phyloP scores from a whole-genome alignment of 2,113 vertebrate genomes.

The Passer domesticus region DNA sequence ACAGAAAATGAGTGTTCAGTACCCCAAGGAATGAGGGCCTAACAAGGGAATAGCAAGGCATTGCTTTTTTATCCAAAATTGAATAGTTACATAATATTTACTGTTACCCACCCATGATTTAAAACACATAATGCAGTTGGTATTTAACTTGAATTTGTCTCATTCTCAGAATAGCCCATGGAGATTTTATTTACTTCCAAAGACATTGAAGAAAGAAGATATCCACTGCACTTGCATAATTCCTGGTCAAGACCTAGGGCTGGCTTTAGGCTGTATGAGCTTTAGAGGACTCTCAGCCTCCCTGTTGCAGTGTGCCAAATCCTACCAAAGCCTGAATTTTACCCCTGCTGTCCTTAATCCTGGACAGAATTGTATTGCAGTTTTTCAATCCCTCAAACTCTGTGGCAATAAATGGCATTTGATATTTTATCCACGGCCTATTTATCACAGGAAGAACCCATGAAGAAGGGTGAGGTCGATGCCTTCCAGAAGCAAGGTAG shows the following conservation, averaged over 20 bases:
- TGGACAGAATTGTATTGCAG: not conserved
- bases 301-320: not conserved
- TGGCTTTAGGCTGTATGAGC: not conserved
- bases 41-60: slow-evolving; percentile 15
- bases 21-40: not conserved
- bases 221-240: not conserved
- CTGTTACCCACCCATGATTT: slow-evolving; percentile 37
- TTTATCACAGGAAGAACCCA: not conserved
- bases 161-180: not conserved
- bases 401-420: not conserved
- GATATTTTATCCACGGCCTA: not conserved
- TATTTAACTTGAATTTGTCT: not conserved
- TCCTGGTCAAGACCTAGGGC: not conserved
- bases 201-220: not conserved
- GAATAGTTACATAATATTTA: slow-evolving; percentile 29
- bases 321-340: not conserved
- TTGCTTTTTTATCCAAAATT: slow-evolving; percentile 2
- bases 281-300: not conserved
- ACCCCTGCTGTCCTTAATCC: not conserved
- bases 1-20: not conserved
- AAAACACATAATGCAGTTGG: slow-evolving; percentile 18
- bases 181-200: slow-evolving; percentile 20
- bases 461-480: not conserved
- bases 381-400: not conserved
- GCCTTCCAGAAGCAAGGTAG: not conserved